These are phyloP conservation scores for Cyphomyrmex costatus DNA, from an alignment of 1,140 invertebrate genomes.

Conservation along the genomic window DNA sequence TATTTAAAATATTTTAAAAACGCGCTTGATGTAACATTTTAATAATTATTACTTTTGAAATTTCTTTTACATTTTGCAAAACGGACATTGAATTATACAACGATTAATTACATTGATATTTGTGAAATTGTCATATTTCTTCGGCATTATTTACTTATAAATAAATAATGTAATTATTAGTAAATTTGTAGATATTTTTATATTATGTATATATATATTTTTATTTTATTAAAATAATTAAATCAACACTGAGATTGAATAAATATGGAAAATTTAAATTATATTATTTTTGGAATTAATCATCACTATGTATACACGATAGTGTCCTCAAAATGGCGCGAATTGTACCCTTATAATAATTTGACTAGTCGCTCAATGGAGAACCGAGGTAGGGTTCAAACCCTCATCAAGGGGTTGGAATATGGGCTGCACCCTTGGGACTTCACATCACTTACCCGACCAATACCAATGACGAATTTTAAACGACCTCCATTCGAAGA, in stretches of 20 bases:
- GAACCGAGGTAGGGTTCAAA: constrained; percentile 22
- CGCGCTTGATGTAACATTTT: neutral
- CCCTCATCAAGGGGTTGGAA: constrained; percentile 42
- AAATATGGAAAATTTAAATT: neutral
- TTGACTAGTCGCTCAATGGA: neutral
- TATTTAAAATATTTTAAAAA: constrained; percentile 2
- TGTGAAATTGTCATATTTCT: neutral
- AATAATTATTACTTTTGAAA: neutral
- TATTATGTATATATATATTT: no score
- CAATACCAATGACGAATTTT: constrained; percentile 65
- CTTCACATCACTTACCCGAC: constrained; percentile 48
- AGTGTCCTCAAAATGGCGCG: constrained; percentile 51
- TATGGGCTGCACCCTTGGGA: constrained; percentile 55
- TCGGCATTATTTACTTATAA: neutral
- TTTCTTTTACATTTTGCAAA: neutral
- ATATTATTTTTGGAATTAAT: neutral
- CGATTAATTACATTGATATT: neutral
- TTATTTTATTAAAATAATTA: neutral
- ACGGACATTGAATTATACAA: neutral
- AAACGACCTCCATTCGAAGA: constrained; percentile 2
- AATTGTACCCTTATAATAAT: constrained; percentile 19
- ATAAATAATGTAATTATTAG: no score
- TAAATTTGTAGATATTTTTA: no score
- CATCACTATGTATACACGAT: neutral
- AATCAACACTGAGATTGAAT: neutral